Evolutionary conservation across 2,888 invertebrate species (phyloP).

Genomic region (Ormyrus pomaceus): DNA sequence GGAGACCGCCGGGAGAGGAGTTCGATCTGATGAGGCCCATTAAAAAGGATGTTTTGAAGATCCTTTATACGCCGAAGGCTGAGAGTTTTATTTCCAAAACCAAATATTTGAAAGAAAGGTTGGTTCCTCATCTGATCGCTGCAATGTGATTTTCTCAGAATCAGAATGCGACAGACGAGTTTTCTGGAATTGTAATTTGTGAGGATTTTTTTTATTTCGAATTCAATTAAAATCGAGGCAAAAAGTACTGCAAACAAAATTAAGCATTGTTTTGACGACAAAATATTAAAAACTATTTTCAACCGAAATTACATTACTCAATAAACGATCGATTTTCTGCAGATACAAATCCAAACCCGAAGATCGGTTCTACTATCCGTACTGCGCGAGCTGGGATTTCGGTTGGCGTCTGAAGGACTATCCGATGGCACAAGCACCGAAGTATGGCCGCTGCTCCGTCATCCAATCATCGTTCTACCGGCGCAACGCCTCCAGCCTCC

Average conservation of each 20-base stretch:
- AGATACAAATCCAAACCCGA: conserved; percentile 68
- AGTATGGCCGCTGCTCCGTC: conserved; percentile 60
- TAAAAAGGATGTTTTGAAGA: conserved; percentile 59
- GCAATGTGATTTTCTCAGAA: not conserved
- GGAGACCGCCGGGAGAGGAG: conserved; percentile 61
- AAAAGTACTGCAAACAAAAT: not conserved
- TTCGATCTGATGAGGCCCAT: conserved; percentile 67
- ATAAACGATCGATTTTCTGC: conserved; percentile 1
- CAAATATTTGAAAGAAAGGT: conserved; percentile 69
- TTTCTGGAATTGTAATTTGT: no score
- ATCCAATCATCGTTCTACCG: conserved; percentile 65
- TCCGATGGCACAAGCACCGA: conserved; percentile 56
- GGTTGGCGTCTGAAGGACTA: conserved; percentile 70
- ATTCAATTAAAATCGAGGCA: not conserved
- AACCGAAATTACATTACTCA: no score
- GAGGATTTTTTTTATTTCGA: conserved; percentile 2
- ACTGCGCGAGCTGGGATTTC: conserved; percentile 68
- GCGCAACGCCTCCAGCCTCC: conserved; percentile 63
- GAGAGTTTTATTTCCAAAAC: conserved; percentile 65
- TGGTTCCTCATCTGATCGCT: not conserved
- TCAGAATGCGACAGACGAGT: no score
- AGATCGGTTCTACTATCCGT: conserved; percentile 68
- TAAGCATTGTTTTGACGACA: not conserved
- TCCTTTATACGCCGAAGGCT: conserved; percentile 64
- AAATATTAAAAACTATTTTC: not conserved